Evolutionary conservation across 1,140 invertebrate genomes (phyloP).

Genomic region (Bathynomus jamesi): DNA sequence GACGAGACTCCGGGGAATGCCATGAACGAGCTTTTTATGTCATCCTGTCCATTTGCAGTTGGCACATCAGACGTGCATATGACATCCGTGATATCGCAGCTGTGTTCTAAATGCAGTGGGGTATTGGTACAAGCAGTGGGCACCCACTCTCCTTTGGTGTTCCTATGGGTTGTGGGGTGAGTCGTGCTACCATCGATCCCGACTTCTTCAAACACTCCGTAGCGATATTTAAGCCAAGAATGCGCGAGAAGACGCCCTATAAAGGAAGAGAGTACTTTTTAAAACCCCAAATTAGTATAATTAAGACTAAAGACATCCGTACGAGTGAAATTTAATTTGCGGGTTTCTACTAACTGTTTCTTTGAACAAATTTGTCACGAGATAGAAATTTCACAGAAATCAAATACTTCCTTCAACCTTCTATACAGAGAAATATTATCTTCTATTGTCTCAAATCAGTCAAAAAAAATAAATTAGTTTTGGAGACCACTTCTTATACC

Average conservation of each 20-base stretch:
- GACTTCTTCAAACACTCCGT: constrained; percentile 41
- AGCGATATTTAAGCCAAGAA: constrained; percentile 40
- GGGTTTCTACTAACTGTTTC: no score
- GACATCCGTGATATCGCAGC: constrained; percentile 20
- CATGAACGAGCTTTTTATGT: constrained; percentile 26
- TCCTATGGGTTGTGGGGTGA: constrained; percentile 37
- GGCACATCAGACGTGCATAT: constrained; percentile 16
- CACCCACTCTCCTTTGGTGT: constrained; percentile 25
- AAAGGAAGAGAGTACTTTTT: not conserved
- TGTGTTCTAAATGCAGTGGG: constrained; percentile 1
- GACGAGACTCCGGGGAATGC: constrained; percentile 23
- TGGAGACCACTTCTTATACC: no score
- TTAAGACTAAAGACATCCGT: no score
- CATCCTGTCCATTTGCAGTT: not conserved
- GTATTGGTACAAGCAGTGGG: constrained; percentile 29
- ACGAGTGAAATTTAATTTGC: no score
- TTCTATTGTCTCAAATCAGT: no score
- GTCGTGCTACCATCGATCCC: constrained; percentile 36
- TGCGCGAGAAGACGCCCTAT: constrained; percentile 45
- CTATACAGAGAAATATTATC: no score
- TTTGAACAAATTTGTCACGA: no score
- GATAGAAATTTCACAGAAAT: no score
- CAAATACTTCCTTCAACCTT: no score
- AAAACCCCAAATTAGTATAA: no score
- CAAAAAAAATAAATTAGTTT: no score